These are phyloP conservation scores for Tenebrosternarchus preto DNA, from an alignment of 2,113 vertebrate genomes.

Conservation along the genomic window DNA sequence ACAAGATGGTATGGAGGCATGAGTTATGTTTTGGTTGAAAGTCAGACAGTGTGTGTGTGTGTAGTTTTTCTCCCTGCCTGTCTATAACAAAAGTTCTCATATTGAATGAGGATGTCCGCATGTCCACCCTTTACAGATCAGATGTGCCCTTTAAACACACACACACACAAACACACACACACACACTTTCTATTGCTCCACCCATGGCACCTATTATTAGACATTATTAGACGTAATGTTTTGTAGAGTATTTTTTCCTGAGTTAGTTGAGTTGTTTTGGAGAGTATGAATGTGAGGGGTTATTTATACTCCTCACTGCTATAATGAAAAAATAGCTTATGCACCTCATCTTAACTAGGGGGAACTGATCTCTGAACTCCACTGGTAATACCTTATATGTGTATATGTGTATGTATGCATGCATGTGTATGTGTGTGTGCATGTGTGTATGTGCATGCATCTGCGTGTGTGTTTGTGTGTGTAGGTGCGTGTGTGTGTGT, in stretches of 20 bases:
- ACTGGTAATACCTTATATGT: too few species aligned
- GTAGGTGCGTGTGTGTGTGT: background rate
- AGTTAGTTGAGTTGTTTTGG: slow-evolving; percentile 18
- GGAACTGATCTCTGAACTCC: background rate
- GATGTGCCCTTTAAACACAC: slow-evolving; percentile 11
- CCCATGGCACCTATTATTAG: slow-evolving; percentile 33
- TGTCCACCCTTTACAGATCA: slow-evolving; percentile 26
- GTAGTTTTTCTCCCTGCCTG: background rate
- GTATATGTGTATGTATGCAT: too few species aligned
- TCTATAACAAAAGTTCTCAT: slow-evolving; percentile 25
- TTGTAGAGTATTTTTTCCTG: slow-evolving; percentile 20
- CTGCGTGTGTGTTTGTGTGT: background rate
- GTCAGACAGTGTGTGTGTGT: slow-evolving; percentile 30
- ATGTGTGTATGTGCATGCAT: background rate
- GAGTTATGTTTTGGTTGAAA: slow-evolving; percentile 25
- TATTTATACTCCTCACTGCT: background rate
- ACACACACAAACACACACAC: background rate
- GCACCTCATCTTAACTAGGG: background rate
- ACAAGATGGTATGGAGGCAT: background rate
- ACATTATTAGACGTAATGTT: background rate
- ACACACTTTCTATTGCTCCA: background rate
- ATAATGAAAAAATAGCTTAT: background rate
- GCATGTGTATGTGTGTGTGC: background rate
- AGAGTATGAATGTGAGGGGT: background rate
- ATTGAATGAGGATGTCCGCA: slow-evolving; percentile 43